Conservation (phyloP, 2,888 invertebrate species). For the Endotricha flammealis region DNA sequence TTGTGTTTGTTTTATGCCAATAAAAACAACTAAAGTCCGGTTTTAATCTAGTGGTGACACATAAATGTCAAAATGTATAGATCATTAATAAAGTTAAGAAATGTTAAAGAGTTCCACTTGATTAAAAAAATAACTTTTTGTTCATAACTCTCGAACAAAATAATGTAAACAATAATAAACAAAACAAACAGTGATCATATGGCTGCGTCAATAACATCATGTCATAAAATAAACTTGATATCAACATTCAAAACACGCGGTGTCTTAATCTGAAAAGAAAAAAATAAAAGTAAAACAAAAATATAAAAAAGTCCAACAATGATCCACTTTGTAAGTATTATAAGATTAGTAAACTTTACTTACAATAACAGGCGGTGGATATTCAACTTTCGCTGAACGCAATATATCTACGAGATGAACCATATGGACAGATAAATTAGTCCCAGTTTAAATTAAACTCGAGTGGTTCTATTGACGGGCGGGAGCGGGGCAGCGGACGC, state of each 20-base stretch:
- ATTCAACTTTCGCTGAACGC: constrained; percentile 87
- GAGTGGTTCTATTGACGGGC: constrained; percentile 36
- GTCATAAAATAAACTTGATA: background rate
- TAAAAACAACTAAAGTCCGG: no score
- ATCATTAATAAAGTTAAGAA: no score
- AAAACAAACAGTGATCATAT: constrained; percentile 10
- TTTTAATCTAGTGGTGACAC: no score
- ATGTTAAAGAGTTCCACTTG: no score
- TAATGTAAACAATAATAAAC: constrained; percentile 6
- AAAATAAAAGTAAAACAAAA: constrained; percentile 16
- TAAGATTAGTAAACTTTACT: constrained; percentile 66
- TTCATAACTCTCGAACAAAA: background rate
- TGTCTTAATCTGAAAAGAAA: constrained; percentile 22
- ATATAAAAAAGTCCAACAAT: constrained; percentile 20
- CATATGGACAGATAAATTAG: constrained; percentile 83
- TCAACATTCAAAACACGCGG: constrained; percentile 11
- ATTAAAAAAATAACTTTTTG: no score
- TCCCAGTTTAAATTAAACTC: constrained; percentile 57
- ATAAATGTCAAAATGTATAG: no score
- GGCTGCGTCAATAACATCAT: constrained; percentile 6
- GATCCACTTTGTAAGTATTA: constrained; percentile 22
- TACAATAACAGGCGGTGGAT: constrained; percentile 85
- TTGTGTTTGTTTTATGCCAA: no score
- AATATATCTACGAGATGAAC: constrained; percentile 89
- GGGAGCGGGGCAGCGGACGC: constrained; percentile 32